Conservation (phyloP, 2,888 invertebrate species). For the Netelia inedita region DNA sequence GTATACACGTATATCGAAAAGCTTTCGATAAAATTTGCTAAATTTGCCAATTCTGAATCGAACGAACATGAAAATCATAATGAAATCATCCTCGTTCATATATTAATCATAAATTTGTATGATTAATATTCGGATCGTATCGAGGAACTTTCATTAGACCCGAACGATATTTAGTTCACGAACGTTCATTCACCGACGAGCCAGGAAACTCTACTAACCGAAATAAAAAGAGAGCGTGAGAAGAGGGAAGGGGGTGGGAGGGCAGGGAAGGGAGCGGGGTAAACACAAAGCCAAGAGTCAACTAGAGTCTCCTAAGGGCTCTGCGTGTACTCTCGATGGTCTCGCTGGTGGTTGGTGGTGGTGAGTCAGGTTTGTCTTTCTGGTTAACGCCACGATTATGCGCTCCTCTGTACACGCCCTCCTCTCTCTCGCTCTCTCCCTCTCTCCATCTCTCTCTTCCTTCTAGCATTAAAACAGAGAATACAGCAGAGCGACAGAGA, state of each 20-base stretch:
- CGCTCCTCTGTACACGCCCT: conserved; percentile 71
- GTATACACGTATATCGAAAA: not conserved
- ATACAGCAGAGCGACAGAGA: conserved; percentile 2
- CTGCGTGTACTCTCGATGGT: conserved; percentile 13
- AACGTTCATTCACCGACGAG: conserved; percentile 26
- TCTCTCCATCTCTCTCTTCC: conserved; percentile 28
- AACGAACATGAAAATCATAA: not conserved
- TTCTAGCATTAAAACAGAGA: conserved; percentile 19
- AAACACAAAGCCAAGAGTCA: conserved; percentile 53
- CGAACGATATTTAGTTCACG: not conserved
- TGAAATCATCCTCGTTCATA: not conserved
- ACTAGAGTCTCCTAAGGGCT: conserved; percentile 44
- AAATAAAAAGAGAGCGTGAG: not conserved
- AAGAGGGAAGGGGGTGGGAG: not conserved
- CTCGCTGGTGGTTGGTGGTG: conserved; percentile 35
- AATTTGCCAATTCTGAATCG: not conserved
- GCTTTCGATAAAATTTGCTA: not conserved
- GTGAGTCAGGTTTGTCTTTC: conserved; percentile 70
- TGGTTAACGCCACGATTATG: conserved; percentile 72
- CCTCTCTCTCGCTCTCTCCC: conserved; percentile 30
- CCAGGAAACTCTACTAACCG: not conserved
- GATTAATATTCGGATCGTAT: conserved; percentile 9
- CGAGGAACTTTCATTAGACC: not conserved
- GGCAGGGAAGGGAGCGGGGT: not conserved
- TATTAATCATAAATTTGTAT: not conserved